Conservation (phyloP, 2,888 invertebrate species). For the Nipponacmea schrenckii region DNA sequence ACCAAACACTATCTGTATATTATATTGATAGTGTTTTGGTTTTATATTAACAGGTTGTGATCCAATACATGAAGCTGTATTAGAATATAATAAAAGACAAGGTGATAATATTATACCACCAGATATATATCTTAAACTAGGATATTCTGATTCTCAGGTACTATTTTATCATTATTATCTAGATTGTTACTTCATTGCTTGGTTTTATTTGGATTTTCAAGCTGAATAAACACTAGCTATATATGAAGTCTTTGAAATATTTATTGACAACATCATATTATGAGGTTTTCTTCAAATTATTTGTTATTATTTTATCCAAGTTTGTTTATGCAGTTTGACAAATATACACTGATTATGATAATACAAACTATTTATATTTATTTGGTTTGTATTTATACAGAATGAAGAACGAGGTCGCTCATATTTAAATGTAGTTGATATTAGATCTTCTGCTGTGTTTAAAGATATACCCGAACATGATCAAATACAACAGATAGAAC, state of each 20-base stretch:
- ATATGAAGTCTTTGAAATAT: not conserved
- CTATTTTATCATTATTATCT: too few species aligned
- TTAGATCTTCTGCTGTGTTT: slow-evolving; percentile 52
- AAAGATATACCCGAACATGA: slow-evolving; percentile 49
- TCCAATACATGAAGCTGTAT: slow-evolving; percentile 57
- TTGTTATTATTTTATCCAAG: not conserved
- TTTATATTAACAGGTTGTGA: slow-evolving; percentile 47
- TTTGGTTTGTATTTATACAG: slow-evolving; percentile 11
- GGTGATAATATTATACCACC: slow-evolving; percentile 56
- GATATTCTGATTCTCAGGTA: slow-evolving; percentile 41
- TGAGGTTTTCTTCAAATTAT: not conserved
- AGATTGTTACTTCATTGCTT: not conserved
- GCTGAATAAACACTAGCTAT: not conserved
- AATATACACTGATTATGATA: too few species aligned
- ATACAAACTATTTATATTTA: too few species aligned
- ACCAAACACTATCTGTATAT: too few species aligned
- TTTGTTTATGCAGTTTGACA: not conserved
- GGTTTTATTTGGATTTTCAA: not conserved
- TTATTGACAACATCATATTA: too few species aligned
- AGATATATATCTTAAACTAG: slow-evolving; percentile 60
- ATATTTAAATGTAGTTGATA: slow-evolving; percentile 59
- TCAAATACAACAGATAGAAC: slow-evolving; percentile 24
- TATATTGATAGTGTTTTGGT: not conserved
- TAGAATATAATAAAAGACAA: slow-evolving; percentile 51
- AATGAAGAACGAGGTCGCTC: slow-evolving; percentile 39